Evolutionary conservation across 2,797 vertebrate species (phyloP).

Genomic region (Hydrocynus forskahlii): DNA sequence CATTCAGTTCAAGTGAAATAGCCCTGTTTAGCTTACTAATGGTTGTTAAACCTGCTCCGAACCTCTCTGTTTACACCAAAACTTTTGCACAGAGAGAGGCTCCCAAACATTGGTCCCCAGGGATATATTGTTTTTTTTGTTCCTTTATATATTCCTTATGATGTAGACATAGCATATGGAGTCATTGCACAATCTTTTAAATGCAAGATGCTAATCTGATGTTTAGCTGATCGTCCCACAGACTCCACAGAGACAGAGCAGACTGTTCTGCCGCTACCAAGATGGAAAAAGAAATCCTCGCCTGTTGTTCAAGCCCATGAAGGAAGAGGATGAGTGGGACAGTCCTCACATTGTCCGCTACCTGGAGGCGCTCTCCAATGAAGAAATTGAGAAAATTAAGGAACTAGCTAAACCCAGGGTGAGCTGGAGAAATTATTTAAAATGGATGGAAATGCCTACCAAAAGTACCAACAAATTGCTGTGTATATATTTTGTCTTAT

Average conservation of each 20-base stretch:
- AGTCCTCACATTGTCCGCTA: slow-evolving; percentile 94
- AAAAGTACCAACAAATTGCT: no score
- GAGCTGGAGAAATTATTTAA: slow-evolving; percentile 47
- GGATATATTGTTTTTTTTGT: no score
- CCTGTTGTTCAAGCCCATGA: slow-evolving; percentile 88
- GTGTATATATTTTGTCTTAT: background rate
- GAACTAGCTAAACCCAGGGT: slow-evolving; percentile 93
- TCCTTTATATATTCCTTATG: background rate
- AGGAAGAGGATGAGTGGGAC: slow-evolving; percentile 97
- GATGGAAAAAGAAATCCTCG: slow-evolving; percentile 84
- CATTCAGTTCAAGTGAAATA: no score
- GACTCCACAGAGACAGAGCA: slow-evolving; percentile 85
- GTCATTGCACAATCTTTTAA: background rate
- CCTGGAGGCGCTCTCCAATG: slow-evolving; percentile 84
- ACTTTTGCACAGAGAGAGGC: no score
- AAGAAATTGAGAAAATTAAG: slow-evolving; percentile 92
- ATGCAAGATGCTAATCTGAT: background rate
- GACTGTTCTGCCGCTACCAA: slow-evolving; percentile 90
- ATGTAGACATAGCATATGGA: background rate
- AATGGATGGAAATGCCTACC: background rate
- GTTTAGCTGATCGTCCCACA: slow-evolving; percentile 60
- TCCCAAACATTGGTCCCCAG: no score
- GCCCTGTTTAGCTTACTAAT: no score
- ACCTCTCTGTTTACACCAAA: no score
- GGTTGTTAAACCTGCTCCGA: no score